Conservation (phyloP, 64 coral and sea anemone genomes). For the Trachythela sp. region DNA sequence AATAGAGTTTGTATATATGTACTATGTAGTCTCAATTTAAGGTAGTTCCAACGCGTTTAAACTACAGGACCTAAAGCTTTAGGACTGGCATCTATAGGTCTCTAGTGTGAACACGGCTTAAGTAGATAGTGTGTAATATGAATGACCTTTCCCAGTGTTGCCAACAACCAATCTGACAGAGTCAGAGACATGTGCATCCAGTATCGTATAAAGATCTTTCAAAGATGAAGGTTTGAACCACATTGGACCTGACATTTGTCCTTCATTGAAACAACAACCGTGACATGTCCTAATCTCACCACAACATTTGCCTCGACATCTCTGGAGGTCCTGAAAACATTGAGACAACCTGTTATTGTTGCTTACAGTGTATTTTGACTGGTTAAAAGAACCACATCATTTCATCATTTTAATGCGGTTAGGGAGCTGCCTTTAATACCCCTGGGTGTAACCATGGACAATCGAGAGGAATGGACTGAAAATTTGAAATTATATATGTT, state of each 20-base stretch:
- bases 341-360: not conserved
- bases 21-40: no score
- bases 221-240: conserved; percentile 66
- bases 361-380: not conserved
- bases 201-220: conserved; percentile 52
- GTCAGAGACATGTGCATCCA: not conserved
- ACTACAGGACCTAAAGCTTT: no score
- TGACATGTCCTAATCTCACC: not conserved
- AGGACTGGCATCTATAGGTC: no score
- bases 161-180: conserved; percentile 34
- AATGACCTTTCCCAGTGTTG: conserved; percentile 81
- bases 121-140: not conserved
- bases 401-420: no score
- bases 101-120: no score
- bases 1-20: no score
- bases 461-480: no score
- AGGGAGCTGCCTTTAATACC: no score
- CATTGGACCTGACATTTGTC: not conserved
- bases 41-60: no score
- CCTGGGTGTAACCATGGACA: no score
- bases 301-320: not conserved
- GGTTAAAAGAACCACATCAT: no score
- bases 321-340: not conserved
- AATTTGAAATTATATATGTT: no score
- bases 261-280: not conserved